Percentiles rank a stretch among this genome's conserved stretches.
These are phyloP conservation scores for Chrysolina haemoptera DNA, from an alignment of 2,888 invertebrate species.

Conservation along the genomic window DNA sequence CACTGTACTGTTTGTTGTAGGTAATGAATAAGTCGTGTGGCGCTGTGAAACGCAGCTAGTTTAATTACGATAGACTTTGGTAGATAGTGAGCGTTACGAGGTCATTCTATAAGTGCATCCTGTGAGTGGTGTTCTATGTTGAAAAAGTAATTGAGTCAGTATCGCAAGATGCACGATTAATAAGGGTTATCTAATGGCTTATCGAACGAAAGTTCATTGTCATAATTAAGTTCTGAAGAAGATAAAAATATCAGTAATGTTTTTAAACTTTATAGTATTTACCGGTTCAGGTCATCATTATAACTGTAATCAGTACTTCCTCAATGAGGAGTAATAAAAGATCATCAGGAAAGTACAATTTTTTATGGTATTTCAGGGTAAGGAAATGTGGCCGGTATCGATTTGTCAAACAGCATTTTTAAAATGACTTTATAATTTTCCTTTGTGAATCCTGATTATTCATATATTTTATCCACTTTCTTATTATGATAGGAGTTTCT, in stretches of 20 bases:
- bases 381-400: too few relatives aligned
- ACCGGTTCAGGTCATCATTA: slow-evolving; percentile 9
- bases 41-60: slow-evolving; percentile 19
- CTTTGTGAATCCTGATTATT: too few relatives aligned
- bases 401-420: too few relatives aligned
- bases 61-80: slow-evolving; percentile 16
- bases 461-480: too few relatives aligned
- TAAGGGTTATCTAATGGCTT: slow-evolving; percentile 14
- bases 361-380: too few relatives aligned
- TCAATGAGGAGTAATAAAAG: not conserved
- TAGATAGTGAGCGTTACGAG: slow-evolving; percentile 17
- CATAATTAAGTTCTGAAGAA: slow-evolving; percentile 3
- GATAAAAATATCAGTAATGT: slow-evolving; percentile 12
- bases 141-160: slow-evolving; percentile 16
- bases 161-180: slow-evolving; percentile 14
- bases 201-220: slow-evolving; percentile 22
- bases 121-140: slow-evolving; percentile 11
- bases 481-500: too few relatives aligned
- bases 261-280: not conserved
- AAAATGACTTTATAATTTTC: too few relatives aligned
- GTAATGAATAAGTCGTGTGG: slow-evolving; percentile 13
- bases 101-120: slow-evolving; percentile 14
- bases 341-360: not conserved
- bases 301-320: not conserved
- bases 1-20: slow-evolving; percentile 8